Conservation (phyloP, 2,888 invertebrate genomes). For the Galerucella calmariensis region DNA sequence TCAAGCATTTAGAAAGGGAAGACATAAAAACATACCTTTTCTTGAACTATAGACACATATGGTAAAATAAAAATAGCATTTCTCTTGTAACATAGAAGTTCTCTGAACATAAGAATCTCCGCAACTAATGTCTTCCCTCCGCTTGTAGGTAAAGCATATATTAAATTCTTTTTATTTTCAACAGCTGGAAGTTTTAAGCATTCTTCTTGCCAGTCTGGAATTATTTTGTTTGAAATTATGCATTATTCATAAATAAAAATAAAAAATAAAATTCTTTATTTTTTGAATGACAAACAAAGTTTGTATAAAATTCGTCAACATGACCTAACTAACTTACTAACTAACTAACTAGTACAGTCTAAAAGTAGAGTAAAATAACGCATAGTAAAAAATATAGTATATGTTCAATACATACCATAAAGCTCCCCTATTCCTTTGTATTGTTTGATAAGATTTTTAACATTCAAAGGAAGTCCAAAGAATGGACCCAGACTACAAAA, state of each 20-base stretch:
- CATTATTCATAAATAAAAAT: too few species aligned
- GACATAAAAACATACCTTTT: slow-evolving; percentile 77
- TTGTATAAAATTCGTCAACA: too few species aligned
- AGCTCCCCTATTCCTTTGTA: slow-evolving; percentile 83
- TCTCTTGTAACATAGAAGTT: slow-evolving; percentile 81
- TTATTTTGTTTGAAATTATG: background rate
- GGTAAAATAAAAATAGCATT: slow-evolving; percentile 93
- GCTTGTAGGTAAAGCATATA: slow-evolving; percentile 94
- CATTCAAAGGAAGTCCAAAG: slow-evolving; percentile 81
- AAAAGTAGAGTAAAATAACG: too few species aligned
- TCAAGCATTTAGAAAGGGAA: too few species aligned
- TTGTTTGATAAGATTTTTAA: slow-evolving; percentile 76
- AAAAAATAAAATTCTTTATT: too few species aligned
- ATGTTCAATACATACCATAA: slow-evolving; percentile 74
- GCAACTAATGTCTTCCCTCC: slow-evolving; percentile 98
- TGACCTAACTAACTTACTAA: too few species aligned
- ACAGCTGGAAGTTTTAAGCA: slow-evolving; percentile 85
- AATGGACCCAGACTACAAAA: slow-evolving; percentile 68
- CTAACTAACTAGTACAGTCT: too few species aligned
- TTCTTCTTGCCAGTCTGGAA: slow-evolving; percentile 93
- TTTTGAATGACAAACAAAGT: too few species aligned
- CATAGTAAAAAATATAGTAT: too few species aligned
- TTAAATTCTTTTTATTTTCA: slow-evolving; percentile 78
- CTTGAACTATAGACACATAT: slow-evolving; percentile 96
- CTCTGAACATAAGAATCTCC: slow-evolving; percentile 90